These are phyloP conservation scores for Myopa tessellatipennis DNA, from an alignment of 2,888 invertebrate genomes.

Conservation along the genomic window DNA sequence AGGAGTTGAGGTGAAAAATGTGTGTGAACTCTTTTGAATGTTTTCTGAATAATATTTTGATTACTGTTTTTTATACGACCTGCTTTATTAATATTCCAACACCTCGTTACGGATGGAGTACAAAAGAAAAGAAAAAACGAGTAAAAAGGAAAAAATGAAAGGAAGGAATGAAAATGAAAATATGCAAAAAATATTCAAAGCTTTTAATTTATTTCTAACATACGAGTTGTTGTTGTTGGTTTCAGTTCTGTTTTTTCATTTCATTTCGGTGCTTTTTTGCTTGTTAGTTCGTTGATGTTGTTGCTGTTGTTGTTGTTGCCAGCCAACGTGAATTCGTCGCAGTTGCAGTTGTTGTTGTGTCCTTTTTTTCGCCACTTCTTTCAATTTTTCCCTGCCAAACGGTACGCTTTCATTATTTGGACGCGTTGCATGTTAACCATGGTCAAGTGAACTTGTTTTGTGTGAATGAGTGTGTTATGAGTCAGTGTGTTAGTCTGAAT, in stretches of 20 bases:
- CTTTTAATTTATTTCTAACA: constrained; percentile 9
- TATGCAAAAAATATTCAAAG: not conserved
- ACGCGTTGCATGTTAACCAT: constrained; percentile 38
- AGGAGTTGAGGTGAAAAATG: too few species aligned
- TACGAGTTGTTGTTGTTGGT: constrained; percentile 13
- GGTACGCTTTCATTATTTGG: constrained; percentile 37
- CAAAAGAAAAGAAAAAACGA: not conserved
- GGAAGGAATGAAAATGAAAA: not conserved
- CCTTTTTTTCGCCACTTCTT: constrained; percentile 5
- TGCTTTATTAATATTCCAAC: too few species aligned
- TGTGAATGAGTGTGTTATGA: not conserved
- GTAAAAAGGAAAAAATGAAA: not conserved
- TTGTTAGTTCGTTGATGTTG: not conserved
- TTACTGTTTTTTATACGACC: too few species aligned
- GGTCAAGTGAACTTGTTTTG: constrained; percentile 43
- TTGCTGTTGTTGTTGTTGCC: not conserved
- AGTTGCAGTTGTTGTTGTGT: not conserved
- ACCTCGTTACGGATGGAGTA: not conserved
- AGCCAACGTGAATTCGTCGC: constrained; percentile 15
- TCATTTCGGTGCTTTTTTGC: too few species aligned
- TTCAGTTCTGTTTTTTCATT: too few species aligned
- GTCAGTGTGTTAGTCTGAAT: not conserved
- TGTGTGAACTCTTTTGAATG: too few species aligned
- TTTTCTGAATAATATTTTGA: too few species aligned
- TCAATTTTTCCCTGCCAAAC: constrained; percentile 10